Percentiles rank a stretch among this genome's conserved stretches.
Conservation (phyloP, 2,113 vertebrate species). For the Phalacrocorax pelagicus region DNA sequence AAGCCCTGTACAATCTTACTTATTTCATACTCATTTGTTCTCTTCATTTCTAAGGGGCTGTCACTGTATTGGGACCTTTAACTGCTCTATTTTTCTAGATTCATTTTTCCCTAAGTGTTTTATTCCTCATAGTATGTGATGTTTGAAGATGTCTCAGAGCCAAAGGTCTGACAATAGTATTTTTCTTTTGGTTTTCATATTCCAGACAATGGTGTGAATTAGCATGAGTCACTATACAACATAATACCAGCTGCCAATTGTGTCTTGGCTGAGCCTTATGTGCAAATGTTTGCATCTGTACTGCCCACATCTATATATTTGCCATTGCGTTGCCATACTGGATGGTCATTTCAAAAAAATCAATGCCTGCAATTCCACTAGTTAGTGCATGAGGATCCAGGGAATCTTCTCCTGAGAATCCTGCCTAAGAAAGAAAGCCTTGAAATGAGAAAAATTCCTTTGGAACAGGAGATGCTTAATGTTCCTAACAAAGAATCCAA, state of each 20-base stretch:
- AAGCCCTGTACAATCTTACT: neutral
- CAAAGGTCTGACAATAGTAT: neutral
- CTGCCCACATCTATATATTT: neutral
- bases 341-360: neutral
- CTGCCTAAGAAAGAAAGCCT: neutral
- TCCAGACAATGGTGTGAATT: neutral
- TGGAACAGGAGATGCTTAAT: neutral
- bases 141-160: neutral
- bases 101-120: neutral
- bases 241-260: neutral
- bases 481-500: neutral
- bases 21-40: neutral
- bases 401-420: neutral
- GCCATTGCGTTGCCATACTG: neutral
- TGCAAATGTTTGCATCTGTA: neutral
- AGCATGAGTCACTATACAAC: neutral
- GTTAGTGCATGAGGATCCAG: neutral
- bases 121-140: neutral
- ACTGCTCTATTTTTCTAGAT: neutral
- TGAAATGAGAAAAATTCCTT: neutral
- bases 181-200: neutral
- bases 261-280: neutral
- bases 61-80: neutral
- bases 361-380: neutral
- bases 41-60: neutral